Evolutionary conservation across 2,888 invertebrate species (phyloP).

Genomic region (Ecdyonurus torrentis): DNA sequence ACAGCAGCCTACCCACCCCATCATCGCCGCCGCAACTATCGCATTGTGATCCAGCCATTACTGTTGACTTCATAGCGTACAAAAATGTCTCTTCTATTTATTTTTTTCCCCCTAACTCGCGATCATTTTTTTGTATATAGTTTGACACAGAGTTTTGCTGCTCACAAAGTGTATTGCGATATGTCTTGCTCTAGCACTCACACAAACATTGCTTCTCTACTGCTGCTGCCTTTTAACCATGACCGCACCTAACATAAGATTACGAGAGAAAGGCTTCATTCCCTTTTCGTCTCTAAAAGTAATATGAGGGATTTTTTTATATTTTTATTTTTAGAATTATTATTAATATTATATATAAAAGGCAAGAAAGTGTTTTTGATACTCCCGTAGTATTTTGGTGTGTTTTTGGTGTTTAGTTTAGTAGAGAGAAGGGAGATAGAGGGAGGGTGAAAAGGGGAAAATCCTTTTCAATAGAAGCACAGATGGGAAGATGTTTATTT

Average conservation of each 20-base stretch:
- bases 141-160: not conserved
- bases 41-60: not conserved
- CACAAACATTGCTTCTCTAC: too few species aligned
- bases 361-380: not conserved
- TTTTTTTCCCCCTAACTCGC: not conserved
- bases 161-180: not conserved
- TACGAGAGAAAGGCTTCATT: not conserved
- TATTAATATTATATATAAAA: not conserved
- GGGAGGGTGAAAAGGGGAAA: not conserved
- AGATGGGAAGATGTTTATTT: conserved; percentile 1
- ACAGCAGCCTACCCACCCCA: too few species aligned
- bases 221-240: not conserved
- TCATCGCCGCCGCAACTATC: not conserved
- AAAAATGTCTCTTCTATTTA: too few species aligned
- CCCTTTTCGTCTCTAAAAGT: not conserved
- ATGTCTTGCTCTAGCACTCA: not conserved
- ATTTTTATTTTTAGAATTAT: too few species aligned
- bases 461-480: not conserved
- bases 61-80: too few species aligned
- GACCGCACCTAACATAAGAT: not conserved
- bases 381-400: not conserved
- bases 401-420: not conserved
- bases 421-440: not conserved
- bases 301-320: not conserved
- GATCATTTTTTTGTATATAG: too few species aligned